Base-by-base conservation (phyloP, 2,113 vertebrate species). In the Vidua macroura region DNA sequence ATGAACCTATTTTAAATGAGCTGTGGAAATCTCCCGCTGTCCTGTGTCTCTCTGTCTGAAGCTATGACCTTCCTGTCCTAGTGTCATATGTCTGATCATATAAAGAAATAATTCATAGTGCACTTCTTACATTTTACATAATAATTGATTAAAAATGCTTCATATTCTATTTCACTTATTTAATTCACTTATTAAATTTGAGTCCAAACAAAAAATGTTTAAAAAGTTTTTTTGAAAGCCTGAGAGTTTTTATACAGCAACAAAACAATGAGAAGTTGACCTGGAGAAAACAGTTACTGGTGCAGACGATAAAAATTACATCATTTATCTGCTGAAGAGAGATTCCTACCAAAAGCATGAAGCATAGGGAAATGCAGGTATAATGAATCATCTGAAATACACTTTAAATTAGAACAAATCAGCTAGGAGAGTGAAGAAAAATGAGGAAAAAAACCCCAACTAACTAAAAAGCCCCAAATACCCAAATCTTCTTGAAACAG, bases 1-100 rank as follows among this genome's bases (percentile, higher is more conserved):
- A 93, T 88, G 83, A 94, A 81, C 72, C 63, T 81, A 46, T 78
- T 95, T 96, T 92, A 96, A 97, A 96, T 93, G 93, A 96, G 90
- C 82, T 89, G 87, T 96, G 93, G 90, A 96, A 97, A 96, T 88
- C 82, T 96, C 82, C 90, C 0, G 79, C 92, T 96, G 93, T 86
- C 85, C 85, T 44, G 48, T 88, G 82, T 90, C 64, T 90, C 86
- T 95, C 90, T 84, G 76, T 88, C 87, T 94, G 92, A 81, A 90
- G 79, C 56, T 88, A 46, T 96, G 94, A 96, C 87, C 90, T 96
- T 96, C 88, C 92, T 88, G 55, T 96, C 68, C 60, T 58, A 68
- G 69, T 90, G 85, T 72, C 88, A 93, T 49, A 31, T 83, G 83
- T 95, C 94, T 93, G 79, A 74, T 60, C 1, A 6, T 55, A 85